A percentile compares a stretch with the other conserved stretches of the same genome.
Conservation (phyloP, 2,797 vertebrate genomes). For the Rhynchonycteris naso region DNA sequence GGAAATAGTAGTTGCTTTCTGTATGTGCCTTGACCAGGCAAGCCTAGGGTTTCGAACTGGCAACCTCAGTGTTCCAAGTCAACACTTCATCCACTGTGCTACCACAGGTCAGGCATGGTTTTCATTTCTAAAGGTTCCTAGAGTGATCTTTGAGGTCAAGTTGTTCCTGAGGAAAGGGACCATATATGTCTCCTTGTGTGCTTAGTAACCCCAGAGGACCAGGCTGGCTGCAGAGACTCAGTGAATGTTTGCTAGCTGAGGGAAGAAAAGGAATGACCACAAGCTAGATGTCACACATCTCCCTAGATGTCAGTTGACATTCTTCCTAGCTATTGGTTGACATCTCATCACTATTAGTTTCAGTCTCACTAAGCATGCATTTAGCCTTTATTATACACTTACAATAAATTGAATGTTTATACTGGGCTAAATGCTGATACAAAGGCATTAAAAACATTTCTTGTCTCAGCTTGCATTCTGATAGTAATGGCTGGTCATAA, state of each 20-base stretch:
- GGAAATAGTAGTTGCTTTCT: too few relatives aligned
- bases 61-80: too few relatives aligned
- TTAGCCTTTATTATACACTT: not conserved
- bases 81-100: too few relatives aligned
- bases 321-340: not conserved
- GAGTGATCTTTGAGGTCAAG: not conserved
- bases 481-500: not conserved
- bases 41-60: too few relatives aligned
- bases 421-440: not conserved
- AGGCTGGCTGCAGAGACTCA: not conserved
- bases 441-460: not conserved
- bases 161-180: not conserved
- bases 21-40: too few relatives aligned
- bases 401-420: not conserved
- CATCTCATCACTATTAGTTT: not conserved
- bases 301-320: not conserved
- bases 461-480: not conserved
- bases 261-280: not conserved
- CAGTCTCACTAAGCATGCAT: not conserved
- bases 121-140: not conserved
- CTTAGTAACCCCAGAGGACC: not conserved
- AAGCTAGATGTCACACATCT: too few relatives aligned
- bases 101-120: too few relatives aligned
- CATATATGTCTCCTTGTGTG: not conserved
- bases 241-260: not conserved